Conservation (phyloP, 2,888 invertebrate species). For the Mamestra brassicae region DNA sequence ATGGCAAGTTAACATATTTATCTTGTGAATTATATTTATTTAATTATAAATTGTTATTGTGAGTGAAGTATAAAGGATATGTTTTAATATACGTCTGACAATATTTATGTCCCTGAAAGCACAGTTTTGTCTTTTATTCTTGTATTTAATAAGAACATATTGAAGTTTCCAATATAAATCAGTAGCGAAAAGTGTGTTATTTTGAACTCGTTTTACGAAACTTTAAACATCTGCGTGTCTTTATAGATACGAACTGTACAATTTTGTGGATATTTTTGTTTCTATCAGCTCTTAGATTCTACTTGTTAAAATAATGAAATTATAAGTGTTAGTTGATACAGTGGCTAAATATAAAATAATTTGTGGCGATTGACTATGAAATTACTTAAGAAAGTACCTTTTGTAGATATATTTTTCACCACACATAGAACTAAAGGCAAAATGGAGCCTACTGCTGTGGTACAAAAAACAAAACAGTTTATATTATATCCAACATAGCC, state of each 20-base stretch:
- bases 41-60: slow-evolving; percentile 12
- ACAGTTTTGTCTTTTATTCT: slow-evolving; percentile 39
- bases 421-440: neutral
- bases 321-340: neutral
- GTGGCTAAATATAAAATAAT: neutral
- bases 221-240: neutral
- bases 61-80: neutral
- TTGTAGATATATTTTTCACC: neutral
- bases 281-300: too few species aligned
- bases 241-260: neutral
- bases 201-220: neutral
- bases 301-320: too few species aligned
- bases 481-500: too few species aligned
- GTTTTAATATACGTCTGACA: slow-evolving; percentile 24
- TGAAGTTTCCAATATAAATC: slow-evolving; percentile 2
- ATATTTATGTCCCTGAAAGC: slow-evolving; percentile 15
- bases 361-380: neutral
- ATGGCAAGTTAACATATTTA: neutral
- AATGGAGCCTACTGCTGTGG: too few species aligned
- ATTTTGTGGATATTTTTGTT: neutral
- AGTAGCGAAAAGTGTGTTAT: neutral
- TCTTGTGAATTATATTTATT: slow-evolving; percentile 44
- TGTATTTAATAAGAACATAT: slow-evolving; percentile 20
- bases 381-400: neutral
- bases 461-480: too few species aligned